Percentiles rank a stretch among this genome's conserved stretches.
phyloP scores from a whole-genome alignment of 2,113 vertebrate genomes.

The Phalacrocorax brasilianus region DNA sequence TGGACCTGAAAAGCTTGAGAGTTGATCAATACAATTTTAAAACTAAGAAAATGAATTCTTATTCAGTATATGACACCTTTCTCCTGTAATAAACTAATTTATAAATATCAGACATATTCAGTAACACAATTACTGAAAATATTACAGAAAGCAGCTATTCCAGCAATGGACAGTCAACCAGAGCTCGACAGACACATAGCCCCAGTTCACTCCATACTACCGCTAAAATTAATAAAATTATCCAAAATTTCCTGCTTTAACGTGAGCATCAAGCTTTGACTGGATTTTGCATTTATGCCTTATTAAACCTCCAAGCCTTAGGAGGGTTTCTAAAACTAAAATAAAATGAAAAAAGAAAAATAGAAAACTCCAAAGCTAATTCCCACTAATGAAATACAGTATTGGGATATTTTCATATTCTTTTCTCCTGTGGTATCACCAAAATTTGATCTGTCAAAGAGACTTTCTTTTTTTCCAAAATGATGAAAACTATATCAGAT shows the following conservation, averaged over 20 bases:
- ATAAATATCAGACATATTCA: not conserved
- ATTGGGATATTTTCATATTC: not conserved
- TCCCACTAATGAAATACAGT: not conserved
- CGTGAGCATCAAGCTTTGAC: not conserved
- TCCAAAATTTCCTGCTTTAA: not conserved
- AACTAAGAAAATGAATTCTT: not conserved
- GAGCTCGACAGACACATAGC: not conserved
- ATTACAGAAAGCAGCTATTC: accelerated
- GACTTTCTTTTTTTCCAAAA: not conserved
- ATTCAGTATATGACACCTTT: not conserved
- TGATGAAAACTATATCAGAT: not conserved
- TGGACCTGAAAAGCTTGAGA: not conserved
- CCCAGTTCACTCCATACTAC: not conserved
- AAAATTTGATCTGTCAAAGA: not conserved
- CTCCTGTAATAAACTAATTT: not conserved
- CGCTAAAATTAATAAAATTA: not conserved
- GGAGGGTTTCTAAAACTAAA: not conserved
- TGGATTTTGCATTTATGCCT: not conserved
- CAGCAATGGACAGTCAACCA: not conserved
- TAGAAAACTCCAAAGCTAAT: not conserved
- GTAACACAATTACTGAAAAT: not conserved
- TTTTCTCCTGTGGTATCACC: not conserved
- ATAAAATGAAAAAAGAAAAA: not conserved
- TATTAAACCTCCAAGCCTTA: not conserved
- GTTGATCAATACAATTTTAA: not conserved